phyloP scores from a whole-genome alignment of 2,113 vertebrate species.

The Melanocharis versteri region DNA sequence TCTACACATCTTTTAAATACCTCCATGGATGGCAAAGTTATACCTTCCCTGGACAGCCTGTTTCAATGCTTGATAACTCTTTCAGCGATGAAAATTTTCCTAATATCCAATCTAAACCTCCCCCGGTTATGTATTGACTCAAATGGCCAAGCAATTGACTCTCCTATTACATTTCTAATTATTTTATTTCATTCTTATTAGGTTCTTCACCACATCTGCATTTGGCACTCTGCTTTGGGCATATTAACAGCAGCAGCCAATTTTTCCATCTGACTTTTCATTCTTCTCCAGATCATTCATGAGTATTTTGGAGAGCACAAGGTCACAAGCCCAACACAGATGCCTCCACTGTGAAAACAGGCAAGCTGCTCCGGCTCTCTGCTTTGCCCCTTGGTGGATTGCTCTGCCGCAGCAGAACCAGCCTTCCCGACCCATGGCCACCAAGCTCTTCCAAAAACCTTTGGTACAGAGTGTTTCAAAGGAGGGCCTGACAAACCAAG shows the following conservation, averaged over 20 bases:
- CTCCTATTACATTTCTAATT: neutral
- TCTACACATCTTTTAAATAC: neutral
- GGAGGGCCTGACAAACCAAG: neutral
- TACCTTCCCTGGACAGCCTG: neutral
- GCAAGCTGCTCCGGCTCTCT: neutral
- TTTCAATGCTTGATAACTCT: neutral
- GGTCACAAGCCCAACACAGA: neutral
- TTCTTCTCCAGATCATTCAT: neutral
- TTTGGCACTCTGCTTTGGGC: neutral
- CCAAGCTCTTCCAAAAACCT: neutral
- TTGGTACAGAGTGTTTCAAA: neutral
- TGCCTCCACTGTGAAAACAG: neutral
- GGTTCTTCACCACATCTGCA: neutral
- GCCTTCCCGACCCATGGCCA: neutral
- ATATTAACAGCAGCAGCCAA: neutral
- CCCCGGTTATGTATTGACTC: neutral
- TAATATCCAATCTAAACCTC: neutral
- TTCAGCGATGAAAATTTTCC: neutral
- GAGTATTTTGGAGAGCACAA: neutral
- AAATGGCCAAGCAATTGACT: fast-evolving
- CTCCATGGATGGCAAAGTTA: neutral
- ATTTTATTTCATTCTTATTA: neutral
- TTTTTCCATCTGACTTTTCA: neutral
- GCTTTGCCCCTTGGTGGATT: neutral
- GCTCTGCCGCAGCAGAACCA: neutral